Base-by-base conservation (phyloP, 2,888 invertebrate species). In the Omphaloscelis lunosa region DNA sequence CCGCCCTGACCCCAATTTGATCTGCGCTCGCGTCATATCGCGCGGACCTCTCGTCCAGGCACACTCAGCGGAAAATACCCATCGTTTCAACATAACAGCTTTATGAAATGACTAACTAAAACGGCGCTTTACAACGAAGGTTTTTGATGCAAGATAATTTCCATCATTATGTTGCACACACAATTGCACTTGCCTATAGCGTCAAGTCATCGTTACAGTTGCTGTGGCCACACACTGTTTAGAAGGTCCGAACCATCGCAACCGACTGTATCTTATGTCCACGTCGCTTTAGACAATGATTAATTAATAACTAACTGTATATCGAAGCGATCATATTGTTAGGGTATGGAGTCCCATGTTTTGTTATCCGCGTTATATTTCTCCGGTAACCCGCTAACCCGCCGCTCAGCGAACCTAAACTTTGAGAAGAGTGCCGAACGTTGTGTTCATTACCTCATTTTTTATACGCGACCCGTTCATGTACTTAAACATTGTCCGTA, bases 1-100 rank as follows among this genome's bases (percentile, higher is more conserved):
- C 93, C 95, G 96, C 96, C 96, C 95, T 96, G 96, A 96, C 96
- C 96, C 93, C 96, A 96, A 96, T 96, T 91, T 92, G 93, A 91
- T 90, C 90, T 92, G 94, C 94, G 94, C 95, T 94, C 95, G 95
- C 96, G 96, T 96, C 97, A 97, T 96, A 95, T 94, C 93, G 95
- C 94, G 94, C 96, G 95, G 94, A 93, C 94, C 94, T 94, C 94
- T 95, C 94, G 95, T 95, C 96, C 96, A 94, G 94, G 93, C 95
- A 93, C 89, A 94, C 93, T 92, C 92, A 94, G 93, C 94, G 96
- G 96, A 96, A 96, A 96, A 96, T 95, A 95, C 95, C 95, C 95
- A 95, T 93, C 89, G 89, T 93, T 94, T 92, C 91, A 92, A 92
- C 91, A 93, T 86, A 85, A 86, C 84, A 86, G 84, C 85, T 87